Percentiles rank a stretch among this genome's conserved stretches.
These are phyloP conservation scores for Ametastegia equiseti DNA, from an alignment of 2,888 invertebrate genomes.

Conservation along the genomic window DNA sequence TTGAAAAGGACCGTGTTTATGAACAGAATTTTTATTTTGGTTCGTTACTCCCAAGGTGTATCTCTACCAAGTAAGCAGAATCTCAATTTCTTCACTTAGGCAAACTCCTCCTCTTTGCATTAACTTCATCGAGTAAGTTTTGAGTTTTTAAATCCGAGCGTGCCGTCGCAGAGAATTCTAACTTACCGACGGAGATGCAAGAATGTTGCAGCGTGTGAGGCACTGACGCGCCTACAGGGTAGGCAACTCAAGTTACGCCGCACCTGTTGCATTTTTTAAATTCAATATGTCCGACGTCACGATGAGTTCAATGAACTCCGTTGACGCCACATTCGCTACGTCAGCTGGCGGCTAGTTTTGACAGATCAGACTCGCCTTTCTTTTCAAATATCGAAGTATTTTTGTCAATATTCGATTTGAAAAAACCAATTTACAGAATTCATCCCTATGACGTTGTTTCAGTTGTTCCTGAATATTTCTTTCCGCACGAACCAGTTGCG, in stretches of 20 bases:
- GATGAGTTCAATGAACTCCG: not conserved
- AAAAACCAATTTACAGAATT: no score
- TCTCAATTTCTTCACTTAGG: no score
- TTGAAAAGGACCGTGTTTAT: no score
- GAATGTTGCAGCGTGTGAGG: not conserved
- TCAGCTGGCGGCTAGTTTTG: not conserved
- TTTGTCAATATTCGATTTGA: no score
- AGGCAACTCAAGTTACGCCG: not conserved
- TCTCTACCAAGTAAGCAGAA: no score
- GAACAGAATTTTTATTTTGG: no score
- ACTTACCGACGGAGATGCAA: not conserved
- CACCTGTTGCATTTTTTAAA: constrained; percentile 32
- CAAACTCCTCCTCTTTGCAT: no score
- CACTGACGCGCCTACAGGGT: not conserved
- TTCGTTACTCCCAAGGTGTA: no score
- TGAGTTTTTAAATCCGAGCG: not conserved
- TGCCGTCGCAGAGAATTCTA: not conserved
- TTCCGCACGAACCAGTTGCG: no score
- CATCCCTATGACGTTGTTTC: no score
- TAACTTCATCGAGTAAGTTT: not conserved
- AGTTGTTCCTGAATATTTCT: no score
- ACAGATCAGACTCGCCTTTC: not conserved
- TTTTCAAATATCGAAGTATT: not conserved
- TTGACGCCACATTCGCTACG: not conserved
- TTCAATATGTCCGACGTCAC: constrained; percentile 5